Percentiles rank a stretch among this genome's conserved stretches.
Evolutionary conservation across 2,888 invertebrate genomes (phyloP).

Genomic region (Sminthurides aquaticus): DNA sequence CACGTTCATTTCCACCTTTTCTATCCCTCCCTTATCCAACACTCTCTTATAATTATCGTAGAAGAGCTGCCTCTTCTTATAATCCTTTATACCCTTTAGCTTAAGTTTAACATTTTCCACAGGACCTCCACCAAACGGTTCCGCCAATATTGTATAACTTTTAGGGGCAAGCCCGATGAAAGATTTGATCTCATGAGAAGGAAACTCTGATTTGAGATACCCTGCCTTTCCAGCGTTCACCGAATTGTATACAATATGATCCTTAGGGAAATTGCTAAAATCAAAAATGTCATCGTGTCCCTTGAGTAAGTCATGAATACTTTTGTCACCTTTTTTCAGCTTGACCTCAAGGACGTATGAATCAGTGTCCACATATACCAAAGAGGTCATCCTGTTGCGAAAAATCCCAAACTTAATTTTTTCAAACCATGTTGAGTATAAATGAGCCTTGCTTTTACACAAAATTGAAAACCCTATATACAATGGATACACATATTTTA

Average conservation of each 20-base stretch:
- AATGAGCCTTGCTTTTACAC: background rate
- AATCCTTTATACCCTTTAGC: background rate
- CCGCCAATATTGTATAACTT: no score
- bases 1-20: background rate
- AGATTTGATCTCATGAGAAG: background rate
- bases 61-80: background rate
- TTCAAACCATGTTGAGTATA: background rate
- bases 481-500: background rate
- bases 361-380: background rate
- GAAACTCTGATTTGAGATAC: background rate
- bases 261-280: background rate
- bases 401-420: background rate
- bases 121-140: no score
- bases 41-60: background rate
- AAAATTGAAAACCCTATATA: background rate
- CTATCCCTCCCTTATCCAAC: background rate
- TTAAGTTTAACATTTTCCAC: background rate
- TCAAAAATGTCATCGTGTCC: background rate
- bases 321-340: background rate
- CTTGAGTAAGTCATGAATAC: background rate
- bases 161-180: background rate
- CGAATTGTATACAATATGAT: background rate
- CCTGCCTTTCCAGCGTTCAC: no score
- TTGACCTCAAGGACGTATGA: background rate
- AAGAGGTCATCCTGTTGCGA: no score